Base-by-base conservation (phyloP, 2,888 invertebrate species). In the Malacosoma neustria region DNA sequence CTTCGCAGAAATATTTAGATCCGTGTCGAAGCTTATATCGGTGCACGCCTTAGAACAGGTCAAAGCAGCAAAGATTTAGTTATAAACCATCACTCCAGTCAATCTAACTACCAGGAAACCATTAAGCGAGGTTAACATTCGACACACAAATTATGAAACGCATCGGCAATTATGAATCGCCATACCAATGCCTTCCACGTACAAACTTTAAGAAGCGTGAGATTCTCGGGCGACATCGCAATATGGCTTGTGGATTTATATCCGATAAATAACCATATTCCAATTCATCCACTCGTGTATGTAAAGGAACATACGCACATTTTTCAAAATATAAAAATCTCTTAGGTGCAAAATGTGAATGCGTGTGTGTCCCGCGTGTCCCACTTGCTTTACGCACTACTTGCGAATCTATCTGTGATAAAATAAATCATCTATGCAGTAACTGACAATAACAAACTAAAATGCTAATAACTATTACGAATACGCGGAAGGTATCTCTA, bases 71-170 rank as follows among this genome's bases (percentile, higher is more conserved):
- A 48, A 74, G 68, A 72, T 75, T 77, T 64, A 73, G 73, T 75
- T 48, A 54, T 69, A 72, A 73, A 75, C 72, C 77, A 77, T 65
- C 79, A 82, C 79, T 79, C 74, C 68, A 71, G 69, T 69, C 70
- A 73, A 62, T 65, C 77, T 74, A 82, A 74, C 81, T 82, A 84
- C 84, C 63, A 65, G 54, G 60, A 74, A 72, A 72, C 65, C 73
- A 69, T 61, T 54, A 82, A 84, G 82, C 82, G 69, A 73, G 65
- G 75, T 80, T 77, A 77, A 74, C 59, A 64, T 62, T 68, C 58
- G 58, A 61, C 65, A 72, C 67, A 65, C 61, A 65, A 15, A 14
- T 37, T 54, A 64, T 61, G 63, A 66, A 66, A 61, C 58, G 58
- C 58, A 62, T 63, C 64, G 53, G 48, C 49, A 45, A 51, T 43